Conservation (phyloP, 2,113 vertebrate species). For the Embiotoca jacksoni region DNA sequence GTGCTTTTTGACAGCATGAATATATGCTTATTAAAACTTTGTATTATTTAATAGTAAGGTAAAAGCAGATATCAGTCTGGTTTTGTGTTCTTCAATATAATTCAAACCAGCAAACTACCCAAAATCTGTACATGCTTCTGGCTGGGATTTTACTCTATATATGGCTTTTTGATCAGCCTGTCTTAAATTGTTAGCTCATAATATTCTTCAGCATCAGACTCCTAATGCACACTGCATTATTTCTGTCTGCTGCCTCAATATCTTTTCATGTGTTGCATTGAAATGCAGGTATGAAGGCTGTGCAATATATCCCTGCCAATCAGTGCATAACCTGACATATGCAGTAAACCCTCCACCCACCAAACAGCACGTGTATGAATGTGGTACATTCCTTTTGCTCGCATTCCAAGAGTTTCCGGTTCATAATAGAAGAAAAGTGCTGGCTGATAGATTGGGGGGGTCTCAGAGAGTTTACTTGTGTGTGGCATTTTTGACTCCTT, state of each 20-base stretch:
- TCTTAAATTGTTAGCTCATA: slow-evolving; percentile 24
- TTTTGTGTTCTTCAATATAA: neutral
- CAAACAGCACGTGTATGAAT: slow-evolving; percentile 56
- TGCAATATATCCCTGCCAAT: slow-evolving; percentile 35
- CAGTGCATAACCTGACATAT: slow-evolving; percentile 32
- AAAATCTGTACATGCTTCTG: neutral
- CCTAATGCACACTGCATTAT: slow-evolving; percentile 2
- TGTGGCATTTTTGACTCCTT: slow-evolving; percentile 29
- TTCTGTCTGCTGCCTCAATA: slow-evolving; percentile 2
- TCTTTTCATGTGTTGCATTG: slow-evolving; percentile 57
- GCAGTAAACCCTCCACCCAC: slow-evolving; percentile 7
- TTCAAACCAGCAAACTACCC: neutral
- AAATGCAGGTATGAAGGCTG: slow-evolving; percentile 25
- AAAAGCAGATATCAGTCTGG: too few relatives aligned
- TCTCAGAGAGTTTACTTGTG: slow-evolving; percentile 29
- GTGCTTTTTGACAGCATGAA: too few relatives aligned
- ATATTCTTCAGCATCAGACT: slow-evolving; percentile 34
- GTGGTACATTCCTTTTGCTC: slow-evolving; percentile 53
- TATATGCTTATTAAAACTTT: too few relatives aligned
- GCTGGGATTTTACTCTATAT: slow-evolving; percentile 3
- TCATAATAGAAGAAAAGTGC: slow-evolving; percentile 40
- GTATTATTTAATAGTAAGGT: too few relatives aligned
- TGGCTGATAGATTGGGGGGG: slow-evolving; percentile 9
- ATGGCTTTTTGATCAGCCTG: slow-evolving; percentile 3
- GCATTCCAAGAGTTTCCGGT: slow-evolving; percentile 66